Conservation (phyloP, 1,140 invertebrate genomes). For the Ladona fulva region DNA sequence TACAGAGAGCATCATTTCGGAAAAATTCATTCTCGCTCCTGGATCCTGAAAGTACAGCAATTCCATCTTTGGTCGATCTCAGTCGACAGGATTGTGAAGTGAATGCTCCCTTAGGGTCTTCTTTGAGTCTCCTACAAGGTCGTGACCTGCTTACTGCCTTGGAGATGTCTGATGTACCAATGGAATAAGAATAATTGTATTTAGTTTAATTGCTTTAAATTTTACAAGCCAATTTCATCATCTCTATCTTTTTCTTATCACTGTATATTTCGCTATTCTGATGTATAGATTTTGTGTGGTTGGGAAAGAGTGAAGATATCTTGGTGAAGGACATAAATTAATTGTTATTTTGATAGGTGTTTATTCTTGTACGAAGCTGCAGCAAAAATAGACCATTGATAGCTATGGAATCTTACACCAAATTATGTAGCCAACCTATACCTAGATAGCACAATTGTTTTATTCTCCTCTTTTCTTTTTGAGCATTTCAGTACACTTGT, state of each 20-base stretch:
- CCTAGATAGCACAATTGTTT: slow-evolving; percentile 3
- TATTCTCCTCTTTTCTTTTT: not conserved
- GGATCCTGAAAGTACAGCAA: slow-evolving; percentile 32
- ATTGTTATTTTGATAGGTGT: not conserved
- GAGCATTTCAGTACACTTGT: not conserved
- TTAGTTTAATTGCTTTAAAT: slow-evolving; percentile 8
- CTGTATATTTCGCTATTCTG: not conserved
- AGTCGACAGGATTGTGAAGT: slow-evolving; percentile 47
- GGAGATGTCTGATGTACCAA: slow-evolving; percentile 28
- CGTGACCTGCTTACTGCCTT: slow-evolving; percentile 43
- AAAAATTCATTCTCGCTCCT: slow-evolving; percentile 36
- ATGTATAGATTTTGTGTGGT: not conserved
- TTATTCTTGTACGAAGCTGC: not conserved
- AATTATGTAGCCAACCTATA: not conserved
- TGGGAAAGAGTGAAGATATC: not conserved
- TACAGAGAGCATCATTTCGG: slow-evolving; percentile 24
- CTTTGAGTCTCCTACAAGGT: slow-evolving; percentile 37
- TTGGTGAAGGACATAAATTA: not conserved
- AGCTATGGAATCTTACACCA: not conserved
- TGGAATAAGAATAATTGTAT: not conserved
- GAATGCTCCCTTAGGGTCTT: slow-evolving; percentile 40
- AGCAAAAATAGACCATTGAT: not conserved
- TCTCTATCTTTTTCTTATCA: not conserved
- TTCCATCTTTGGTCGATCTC: slow-evolving; percentile 40
- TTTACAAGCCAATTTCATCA: not conserved